phyloP scores from a whole-genome alignment of 1,140 invertebrate species.

The Scaptodrosophila lebanonensis region DNA sequence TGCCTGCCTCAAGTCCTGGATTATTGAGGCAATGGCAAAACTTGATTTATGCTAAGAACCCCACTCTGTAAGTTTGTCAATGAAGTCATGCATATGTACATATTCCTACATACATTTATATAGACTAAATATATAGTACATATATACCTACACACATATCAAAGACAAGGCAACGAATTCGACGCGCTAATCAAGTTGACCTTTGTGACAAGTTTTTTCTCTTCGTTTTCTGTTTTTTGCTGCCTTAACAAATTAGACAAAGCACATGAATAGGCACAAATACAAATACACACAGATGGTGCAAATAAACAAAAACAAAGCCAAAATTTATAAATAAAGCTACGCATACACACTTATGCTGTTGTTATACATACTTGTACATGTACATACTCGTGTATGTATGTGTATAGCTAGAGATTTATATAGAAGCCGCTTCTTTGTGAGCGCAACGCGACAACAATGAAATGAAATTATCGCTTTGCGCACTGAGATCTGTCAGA shows the following conservation, averaged over 20 bases:
- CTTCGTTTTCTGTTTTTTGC: constrained; percentile 1
- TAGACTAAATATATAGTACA: too few species aligned
- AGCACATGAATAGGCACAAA: neutral
- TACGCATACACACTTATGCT: neutral
- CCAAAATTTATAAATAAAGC: constrained; percentile 20
- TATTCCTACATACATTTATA: too few species aligned
- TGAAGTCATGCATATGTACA: too few species aligned
- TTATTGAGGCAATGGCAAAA: constrained; percentile 71
- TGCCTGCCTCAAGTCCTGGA: constrained; percentile 75
- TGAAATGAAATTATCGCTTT: neutral
- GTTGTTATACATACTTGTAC: constrained; percentile 8
- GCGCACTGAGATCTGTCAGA: too few species aligned
- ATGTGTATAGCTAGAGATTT: too few species aligned
- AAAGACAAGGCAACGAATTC: neutral
- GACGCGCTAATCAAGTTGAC: constrained; percentile 63
- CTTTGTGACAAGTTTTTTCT: constrained; percentile 48
- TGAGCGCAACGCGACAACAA: neutral
- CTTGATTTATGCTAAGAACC: constrained; percentile 7
- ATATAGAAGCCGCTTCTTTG: too few species aligned
- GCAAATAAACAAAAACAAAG: constrained; percentile 19
- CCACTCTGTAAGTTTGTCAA: constrained; percentile 9
- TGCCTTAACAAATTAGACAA: constrained; percentile 36
- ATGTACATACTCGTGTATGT: constrained; percentile 18
- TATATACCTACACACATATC: too few species aligned
- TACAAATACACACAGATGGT: neutral